Evolutionary conservation across 1,140 invertebrate species (phyloP).

Genomic region (Caenorhabditis brenneri): DNA sequence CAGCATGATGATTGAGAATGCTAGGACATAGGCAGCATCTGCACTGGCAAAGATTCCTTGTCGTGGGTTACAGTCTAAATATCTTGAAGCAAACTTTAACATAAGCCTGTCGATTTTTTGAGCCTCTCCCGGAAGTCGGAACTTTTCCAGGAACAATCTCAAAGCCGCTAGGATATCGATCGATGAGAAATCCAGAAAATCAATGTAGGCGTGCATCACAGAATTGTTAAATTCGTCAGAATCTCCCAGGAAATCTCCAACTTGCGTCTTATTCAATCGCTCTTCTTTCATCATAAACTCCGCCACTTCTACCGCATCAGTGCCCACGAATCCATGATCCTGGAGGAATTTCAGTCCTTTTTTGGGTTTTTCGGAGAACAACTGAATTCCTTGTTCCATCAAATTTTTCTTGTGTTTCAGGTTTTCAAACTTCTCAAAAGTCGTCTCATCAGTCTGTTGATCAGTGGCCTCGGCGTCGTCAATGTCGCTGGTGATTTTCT

Average conservation of each 20-base stretch:
- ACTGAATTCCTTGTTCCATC: conserved; percentile 80
- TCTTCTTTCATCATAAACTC: conserved; percentile 93
- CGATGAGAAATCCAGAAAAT: conserved; percentile 91
- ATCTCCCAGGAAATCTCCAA: conserved; percentile 95
- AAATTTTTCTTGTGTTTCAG: conserved; percentile 97
- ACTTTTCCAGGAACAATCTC: conserved; percentile 90
- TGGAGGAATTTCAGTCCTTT: conserved; percentile 92
- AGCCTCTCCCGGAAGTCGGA: conserved; percentile 94
- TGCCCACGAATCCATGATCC: conserved; percentile 86
- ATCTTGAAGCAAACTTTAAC: conserved; percentile 98
- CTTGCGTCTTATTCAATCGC: conserved; percentile 89
- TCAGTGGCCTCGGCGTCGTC: conserved; percentile 68
- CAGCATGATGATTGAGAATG: conserved; percentile 99
- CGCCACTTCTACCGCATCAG: conserved; percentile 83
- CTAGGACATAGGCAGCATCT: conserved; percentile 95
- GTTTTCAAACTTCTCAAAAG: conserved; percentile 79
- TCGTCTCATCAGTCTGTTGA: conserved; percentile 63
- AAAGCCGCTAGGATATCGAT: conserved; percentile 91
- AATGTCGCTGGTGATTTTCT: conserved; percentile 6
- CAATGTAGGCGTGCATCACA: conserved; percentile 97
- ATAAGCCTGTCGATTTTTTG: conserved; percentile 99
- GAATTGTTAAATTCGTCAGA: conserved; percentile 75
- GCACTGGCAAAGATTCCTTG: conserved; percentile 93
- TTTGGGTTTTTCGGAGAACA: conserved; percentile 91
- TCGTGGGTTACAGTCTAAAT: conserved; percentile 95